These are phyloP conservation scores for Pseudomyrmex dendroicus DNA, from an alignment of 1,140 invertebrate species.

Conservation along the genomic window DNA sequence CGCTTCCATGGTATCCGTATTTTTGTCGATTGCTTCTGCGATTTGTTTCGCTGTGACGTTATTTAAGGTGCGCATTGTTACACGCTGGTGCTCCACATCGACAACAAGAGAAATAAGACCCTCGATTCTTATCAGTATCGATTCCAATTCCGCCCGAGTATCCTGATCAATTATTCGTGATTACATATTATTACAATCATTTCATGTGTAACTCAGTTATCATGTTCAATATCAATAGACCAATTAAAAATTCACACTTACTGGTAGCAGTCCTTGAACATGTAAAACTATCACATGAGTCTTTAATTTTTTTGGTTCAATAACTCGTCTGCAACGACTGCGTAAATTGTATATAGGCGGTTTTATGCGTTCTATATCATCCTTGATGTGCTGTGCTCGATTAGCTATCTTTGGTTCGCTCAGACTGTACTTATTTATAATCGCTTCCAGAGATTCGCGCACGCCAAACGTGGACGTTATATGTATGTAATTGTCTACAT, in stretches of 20 bases:
- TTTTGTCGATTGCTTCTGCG: slow-evolving; percentile 82
- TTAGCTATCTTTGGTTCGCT: slow-evolving; percentile 79
- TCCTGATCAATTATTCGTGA: slow-evolving; percentile 75
- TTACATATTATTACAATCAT: not conserved
- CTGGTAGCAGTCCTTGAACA: slow-evolving; percentile 82
- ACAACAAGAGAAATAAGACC: slow-evolving; percentile 84
- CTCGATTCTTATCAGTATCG: slow-evolving; percentile 82
- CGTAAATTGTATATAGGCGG: slow-evolving; percentile 84
- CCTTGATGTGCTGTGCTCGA: slow-evolving; percentile 79
- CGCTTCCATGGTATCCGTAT: slow-evolving; percentile 82
- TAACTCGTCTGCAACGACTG: slow-evolving; percentile 82
- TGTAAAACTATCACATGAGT: slow-evolving; percentile 83
- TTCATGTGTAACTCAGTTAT: slow-evolving; percentile 22
- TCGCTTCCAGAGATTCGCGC: slow-evolving; percentile 82
- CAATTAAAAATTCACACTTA: slow-evolving; percentile 65
- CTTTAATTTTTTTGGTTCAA: slow-evolving; percentile 83
- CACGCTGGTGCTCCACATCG: slow-evolving; percentile 84
- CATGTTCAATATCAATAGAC: not conserved
- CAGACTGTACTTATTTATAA: slow-evolving; percentile 80
- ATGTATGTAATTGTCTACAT: slow-evolving; percentile 83
- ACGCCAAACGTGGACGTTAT: slow-evolving; percentile 84
- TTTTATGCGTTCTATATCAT: slow-evolving; percentile 84
- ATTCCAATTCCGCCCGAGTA: slow-evolving; percentile 83
- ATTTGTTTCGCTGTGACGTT: slow-evolving; percentile 83
- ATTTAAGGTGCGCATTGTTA: slow-evolving; percentile 83